Conservation (phyloP, 1,140 invertebrate species). For the Nasonia longicornis region DNA sequence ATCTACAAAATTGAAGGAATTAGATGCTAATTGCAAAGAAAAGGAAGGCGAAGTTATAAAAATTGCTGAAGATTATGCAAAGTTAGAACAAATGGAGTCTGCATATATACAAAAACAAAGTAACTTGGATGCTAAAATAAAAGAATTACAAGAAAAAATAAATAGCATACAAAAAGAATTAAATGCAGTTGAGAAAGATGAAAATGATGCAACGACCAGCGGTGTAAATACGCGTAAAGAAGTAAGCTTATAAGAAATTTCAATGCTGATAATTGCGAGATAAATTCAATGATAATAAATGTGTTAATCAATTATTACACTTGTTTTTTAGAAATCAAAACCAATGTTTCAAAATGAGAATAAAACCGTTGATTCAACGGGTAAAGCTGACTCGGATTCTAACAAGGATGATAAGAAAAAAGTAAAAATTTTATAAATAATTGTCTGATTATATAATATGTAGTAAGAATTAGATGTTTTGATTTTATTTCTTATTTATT, state of each 20-base stretch:
- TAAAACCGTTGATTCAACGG: neutral
- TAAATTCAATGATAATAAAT: neutral
- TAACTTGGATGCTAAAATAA: constrained; percentile 11
- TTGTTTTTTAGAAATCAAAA: neutral
- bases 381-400: neutral
- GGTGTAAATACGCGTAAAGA: neutral
- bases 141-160: constrained; percentile 29
- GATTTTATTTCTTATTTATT: neutral
- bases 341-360: neutral
- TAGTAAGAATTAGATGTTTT: neutral
- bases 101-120: constrained; percentile 3
- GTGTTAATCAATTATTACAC: neutral
- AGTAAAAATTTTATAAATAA: neutral
- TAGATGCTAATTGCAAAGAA: neutral
- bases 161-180: constrained; percentile 28
- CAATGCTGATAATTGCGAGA: neutral
- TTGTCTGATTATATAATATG: neutral
- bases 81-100: neutral
- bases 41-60: constrained; percentile 10
- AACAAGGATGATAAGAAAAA: neutral
- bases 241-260: neutral
- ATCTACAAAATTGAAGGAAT: neutral
- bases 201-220: neutral
- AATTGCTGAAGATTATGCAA: neutral
- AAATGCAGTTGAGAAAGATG: neutral